Evolutionary conservation across 2,113 vertebrate genomes (phyloP).

Genomic region (Syrrhaptes paradoxus): DNA sequence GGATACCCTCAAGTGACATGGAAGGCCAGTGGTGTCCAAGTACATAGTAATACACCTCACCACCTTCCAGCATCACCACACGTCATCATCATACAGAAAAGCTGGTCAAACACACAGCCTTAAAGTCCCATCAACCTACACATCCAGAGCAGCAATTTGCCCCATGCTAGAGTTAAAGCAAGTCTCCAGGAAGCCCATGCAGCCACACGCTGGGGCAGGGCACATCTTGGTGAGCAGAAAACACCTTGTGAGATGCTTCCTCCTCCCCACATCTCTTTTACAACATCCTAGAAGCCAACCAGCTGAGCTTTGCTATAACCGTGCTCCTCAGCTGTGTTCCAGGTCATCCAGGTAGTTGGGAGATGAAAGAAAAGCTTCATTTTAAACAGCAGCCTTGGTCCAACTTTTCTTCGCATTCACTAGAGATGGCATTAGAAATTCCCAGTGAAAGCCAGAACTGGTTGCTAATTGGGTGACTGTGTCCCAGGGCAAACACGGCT

Average conservation of each 20-base stretch:
- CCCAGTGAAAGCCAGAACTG: background rate
- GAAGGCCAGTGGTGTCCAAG: background rate
- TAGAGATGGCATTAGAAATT: background rate
- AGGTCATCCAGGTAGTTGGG: background rate
- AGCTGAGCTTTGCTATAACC: background rate
- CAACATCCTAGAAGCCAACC: background rate
- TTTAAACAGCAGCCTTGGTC: background rate
- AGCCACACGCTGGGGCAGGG: rapidly evolving
- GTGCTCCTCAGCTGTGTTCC: background rate
- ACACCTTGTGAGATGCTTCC: rapidly evolving
- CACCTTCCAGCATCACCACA: background rate
- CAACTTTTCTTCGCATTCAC: background rate
- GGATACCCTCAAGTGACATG: background rate
- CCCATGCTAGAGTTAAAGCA: background rate
- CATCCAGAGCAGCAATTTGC: background rate
- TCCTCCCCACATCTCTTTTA: background rate
- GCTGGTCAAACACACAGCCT: background rate
- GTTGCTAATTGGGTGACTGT: no score
- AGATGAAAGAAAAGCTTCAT: background rate
- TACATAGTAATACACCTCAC: background rate
- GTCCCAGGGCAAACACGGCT: background rate
- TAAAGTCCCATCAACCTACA: background rate
- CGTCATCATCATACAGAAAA: background rate
- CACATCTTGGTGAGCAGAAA: background rate
- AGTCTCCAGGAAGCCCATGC: background rate